Percentiles rank a stretch among this genome's conserved stretches.
Conservation (phyloP, 2,888 invertebrate genomes). For the Patella depressa region DNA sequence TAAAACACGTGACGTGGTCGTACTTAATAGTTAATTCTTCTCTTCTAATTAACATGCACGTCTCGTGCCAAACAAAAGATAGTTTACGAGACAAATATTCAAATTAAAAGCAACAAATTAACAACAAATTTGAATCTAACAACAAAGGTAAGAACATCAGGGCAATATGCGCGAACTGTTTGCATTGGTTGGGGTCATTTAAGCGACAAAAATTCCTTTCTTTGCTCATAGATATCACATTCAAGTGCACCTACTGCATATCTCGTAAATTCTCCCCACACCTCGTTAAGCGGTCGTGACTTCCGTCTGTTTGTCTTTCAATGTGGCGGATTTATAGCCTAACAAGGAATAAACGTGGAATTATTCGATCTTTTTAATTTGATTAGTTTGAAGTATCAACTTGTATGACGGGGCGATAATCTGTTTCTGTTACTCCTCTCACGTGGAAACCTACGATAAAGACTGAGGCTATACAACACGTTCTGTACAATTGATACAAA, state of each 20-base stretch:
- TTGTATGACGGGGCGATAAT: no score
- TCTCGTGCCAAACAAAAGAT: background rate
- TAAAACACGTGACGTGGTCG: background rate
- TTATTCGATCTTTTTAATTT: background rate
- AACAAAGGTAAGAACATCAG: background rate
- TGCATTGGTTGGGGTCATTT: background rate
- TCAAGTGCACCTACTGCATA: no score
- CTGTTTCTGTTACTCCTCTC: no score
- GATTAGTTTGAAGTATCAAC: no score
- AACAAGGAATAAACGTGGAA: background rate
- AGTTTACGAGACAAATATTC: conserved; percentile 3
- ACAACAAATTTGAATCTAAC: background rate
- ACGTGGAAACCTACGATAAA: no score
- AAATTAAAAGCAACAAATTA: background rate
- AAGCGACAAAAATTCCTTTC: background rate
- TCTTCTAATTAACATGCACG: background rate
- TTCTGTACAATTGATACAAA: no score
- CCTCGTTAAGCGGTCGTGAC: conserved; percentile 1
- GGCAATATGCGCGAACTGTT: background rate
- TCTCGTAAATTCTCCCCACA: no score
- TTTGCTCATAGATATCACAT: no score
- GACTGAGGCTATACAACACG: no score
- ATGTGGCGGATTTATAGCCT: conserved; percentile 2
- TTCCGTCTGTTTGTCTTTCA: conserved; percentile 12
- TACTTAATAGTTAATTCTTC: background rate